Evolutionary conservation across 1,140 invertebrate species (phyloP), one percentile per base, ranked within the genome.

Genomic region (Caerostris darwini): DNA sequence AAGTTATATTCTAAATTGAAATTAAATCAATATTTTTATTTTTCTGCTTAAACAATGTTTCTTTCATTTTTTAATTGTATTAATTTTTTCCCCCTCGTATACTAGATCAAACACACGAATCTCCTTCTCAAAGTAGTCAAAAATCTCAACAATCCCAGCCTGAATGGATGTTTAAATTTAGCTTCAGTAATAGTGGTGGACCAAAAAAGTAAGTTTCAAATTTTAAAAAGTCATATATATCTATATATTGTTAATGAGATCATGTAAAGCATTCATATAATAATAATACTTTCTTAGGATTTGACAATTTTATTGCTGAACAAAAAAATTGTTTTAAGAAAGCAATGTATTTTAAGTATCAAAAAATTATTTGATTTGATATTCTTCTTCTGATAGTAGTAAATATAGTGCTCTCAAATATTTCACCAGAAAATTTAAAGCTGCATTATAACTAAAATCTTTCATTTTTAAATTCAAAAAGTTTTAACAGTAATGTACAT

Each of bases 121-220:
- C 85, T 50, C 59, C 54, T 14, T 10, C 83, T 53, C 61, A n/a
- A 7, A 82, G 69, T 53, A 88, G 54, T 64, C 56, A 67, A 54
- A 94, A 89, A 34, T 53, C 85, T 12, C 17, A 86, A 56, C 69
- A 71, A 17, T n/a, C 59, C 5, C 17, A 57, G 1, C 54, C 90
- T 57, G 92, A 94, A 53, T 94, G 92, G 92, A 77, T 89, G 53
- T 94, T 94, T 64, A 94, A 94, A 67, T 58, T 94, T 6, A 94
- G 61, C n/a, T 88, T 94, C 8, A 77, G 90, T n/a, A 50, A 69
- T 71, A 54, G 90, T 81, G 89, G 82, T 61, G 86, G 86, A 10
- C 56, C 54, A 5, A 94, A 94, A 50, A 88, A 94, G 69, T 94
- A 56, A 81, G 82, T 17, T 90, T 67, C 34, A 50, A 19, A 83